Evolutionary conservation across 2,113 vertebrate genomes (phyloP).

Genomic region (Leptobrachium leishanense): DNA sequence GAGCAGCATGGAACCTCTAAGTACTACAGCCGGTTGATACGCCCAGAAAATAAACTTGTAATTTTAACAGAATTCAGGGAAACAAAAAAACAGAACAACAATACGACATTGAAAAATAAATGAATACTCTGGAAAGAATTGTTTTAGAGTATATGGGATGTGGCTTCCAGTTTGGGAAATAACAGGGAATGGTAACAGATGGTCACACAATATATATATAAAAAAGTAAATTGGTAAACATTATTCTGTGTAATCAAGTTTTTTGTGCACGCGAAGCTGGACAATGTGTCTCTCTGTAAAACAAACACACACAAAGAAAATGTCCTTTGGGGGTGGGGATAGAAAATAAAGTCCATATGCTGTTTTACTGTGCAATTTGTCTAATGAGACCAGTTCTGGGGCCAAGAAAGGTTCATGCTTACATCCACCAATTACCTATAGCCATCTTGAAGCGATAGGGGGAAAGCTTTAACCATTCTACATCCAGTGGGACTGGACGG

Average conservation of each 20-base stretch:
- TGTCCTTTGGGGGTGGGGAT: conserved; percentile 33
- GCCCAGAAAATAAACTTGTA: too few species aligned
- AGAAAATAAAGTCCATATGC: conserved; percentile 47
- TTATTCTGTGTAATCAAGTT: conserved; percentile 33
- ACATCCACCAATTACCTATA: conserved; percentile 36
- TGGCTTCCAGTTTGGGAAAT: conserved; percentile 17
- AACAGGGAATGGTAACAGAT: conserved; percentile 29
- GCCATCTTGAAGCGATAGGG: not conserved
- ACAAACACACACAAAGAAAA: conserved; percentile 42
- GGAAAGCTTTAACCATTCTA: conserved; percentile 26
- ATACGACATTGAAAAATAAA: too few species aligned
- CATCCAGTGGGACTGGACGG: conserved; percentile 19
- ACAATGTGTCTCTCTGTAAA: conserved; percentile 46
- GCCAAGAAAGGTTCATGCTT: conserved; percentile 43
- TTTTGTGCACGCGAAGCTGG: conserved; percentile 32
- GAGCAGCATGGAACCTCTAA: too few species aligned
- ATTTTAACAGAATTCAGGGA: too few species aligned
- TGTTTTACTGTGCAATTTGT: conserved; percentile 46
- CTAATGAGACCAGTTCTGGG: conserved; percentile 44
- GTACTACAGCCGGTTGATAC: too few species aligned
- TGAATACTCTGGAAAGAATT: too few species aligned
- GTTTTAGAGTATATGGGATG: not conserved
- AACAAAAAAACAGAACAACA: too few species aligned
- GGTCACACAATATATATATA: conserved; percentile 16
- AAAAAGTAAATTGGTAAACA: not conserved